Percentiles rank a stretch among this genome's conserved stretches.
Conservation (phyloP, 2,113 vertebrate species). For the Otocyon megalotis region DNA sequence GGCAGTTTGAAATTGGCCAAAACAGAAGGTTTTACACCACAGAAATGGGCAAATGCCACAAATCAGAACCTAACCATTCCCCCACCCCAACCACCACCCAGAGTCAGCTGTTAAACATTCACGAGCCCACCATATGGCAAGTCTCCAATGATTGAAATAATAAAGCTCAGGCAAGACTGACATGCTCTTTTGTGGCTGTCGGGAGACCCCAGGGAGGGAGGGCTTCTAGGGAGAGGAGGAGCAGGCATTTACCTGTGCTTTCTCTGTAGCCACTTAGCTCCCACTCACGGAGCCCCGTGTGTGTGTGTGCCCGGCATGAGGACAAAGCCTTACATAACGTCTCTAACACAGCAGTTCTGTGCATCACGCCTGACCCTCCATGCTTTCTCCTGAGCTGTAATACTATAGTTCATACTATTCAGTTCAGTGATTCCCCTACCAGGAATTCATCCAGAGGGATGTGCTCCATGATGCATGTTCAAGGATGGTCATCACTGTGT, state of each 20-base stretch:
- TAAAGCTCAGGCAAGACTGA: neutral
- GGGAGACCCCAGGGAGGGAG: neutral
- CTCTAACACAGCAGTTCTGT: neutral
- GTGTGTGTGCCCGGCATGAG: neutral
- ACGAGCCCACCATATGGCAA: constrained; percentile 10
- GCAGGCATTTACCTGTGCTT: neutral
- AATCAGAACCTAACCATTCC: neutral
- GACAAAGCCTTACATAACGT: neutral
- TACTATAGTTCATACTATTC: neutral
- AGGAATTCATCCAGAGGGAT: neutral
- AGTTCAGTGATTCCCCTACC: neutral
- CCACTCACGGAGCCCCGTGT: neutral
- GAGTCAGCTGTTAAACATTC: neutral
- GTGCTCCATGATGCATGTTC: neutral
- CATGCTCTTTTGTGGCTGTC: neutral
- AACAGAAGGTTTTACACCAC: neutral
- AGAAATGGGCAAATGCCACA: neutral
- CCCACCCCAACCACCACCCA: neutral
- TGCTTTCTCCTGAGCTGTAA: neutral
- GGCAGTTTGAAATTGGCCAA: neutral
- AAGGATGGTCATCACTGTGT: neutral
- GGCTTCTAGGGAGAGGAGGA: neutral
- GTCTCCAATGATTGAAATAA: neutral
- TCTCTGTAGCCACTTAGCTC: neutral
- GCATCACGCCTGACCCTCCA: neutral